Evolutionary conservation across 2,797 vertebrate species (phyloP).

Genomic region (Catharus ustulatus): DNA sequence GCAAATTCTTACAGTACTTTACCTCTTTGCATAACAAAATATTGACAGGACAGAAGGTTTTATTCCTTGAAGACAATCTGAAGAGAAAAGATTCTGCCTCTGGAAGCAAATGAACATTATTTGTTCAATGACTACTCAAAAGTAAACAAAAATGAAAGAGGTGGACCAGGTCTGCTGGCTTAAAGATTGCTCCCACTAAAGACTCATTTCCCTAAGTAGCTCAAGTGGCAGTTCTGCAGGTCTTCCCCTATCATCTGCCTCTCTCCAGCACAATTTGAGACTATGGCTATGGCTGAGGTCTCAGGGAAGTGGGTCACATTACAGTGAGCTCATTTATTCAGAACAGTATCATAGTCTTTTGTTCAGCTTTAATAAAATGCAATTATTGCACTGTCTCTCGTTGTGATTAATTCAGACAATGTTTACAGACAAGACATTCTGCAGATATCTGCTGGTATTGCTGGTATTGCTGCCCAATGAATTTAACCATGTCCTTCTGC

Average conservation of each 20-base stretch:
- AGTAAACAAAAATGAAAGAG: neutral
- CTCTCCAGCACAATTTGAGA: neutral
- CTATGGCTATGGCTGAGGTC: neutral
- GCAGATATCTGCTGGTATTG: neutral
- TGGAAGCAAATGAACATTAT: neutral
- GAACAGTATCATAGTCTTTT: conserved; percentile 13
- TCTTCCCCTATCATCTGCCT: neutral
- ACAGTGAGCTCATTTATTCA: conserved; percentile 21
- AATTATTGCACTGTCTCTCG: conserved; percentile 25
- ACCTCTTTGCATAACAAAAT: neutral
- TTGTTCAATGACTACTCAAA: neutral
- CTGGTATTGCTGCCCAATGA: neutral
- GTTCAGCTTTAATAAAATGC: conserved; percentile 29
- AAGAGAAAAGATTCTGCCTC: neutral
- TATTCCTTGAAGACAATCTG: neutral
- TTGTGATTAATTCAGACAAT: conserved; percentile 28
- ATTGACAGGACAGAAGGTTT: neutral
- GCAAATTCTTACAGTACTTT: neutral
- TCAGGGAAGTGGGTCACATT: neutral
- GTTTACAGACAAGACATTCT: conserved; percentile 19
- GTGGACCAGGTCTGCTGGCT: neutral
- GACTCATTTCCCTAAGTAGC: neutral
- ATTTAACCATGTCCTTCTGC: neutral
- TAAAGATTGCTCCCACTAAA: neutral
- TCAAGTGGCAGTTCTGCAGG: neutral